Conservation (phyloP, 1,140 invertebrate genomes). For the Saxidomus purpurata region DNA sequence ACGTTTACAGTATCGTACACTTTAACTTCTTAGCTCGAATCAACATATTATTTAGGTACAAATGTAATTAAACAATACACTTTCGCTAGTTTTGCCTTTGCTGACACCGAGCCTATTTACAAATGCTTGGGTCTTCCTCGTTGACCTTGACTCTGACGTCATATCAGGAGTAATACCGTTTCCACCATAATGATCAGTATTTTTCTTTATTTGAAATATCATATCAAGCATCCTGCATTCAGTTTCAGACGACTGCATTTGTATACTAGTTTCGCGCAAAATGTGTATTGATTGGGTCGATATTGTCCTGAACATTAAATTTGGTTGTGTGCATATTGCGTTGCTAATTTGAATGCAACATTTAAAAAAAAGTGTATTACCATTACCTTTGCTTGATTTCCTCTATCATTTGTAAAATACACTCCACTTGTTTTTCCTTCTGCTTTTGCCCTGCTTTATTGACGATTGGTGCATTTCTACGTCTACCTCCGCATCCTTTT, state of each 20-base stretch:
- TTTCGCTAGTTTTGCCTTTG: too few relatives aligned
- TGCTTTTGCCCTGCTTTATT: not conserved
- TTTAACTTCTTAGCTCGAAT: too few relatives aligned
- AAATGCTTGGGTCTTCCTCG: too few relatives aligned
- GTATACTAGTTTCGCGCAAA: not conserved
- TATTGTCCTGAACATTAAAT: not conserved
- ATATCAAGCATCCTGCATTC: too few relatives aligned
- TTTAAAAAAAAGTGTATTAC: not conserved
- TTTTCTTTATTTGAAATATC: too few relatives aligned
- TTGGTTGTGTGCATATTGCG: not conserved
- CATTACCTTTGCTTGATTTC: not conserved
- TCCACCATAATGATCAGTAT: too few relatives aligned
- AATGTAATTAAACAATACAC: too few relatives aligned
- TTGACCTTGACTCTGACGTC: too few relatives aligned
- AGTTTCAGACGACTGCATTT: not conserved
- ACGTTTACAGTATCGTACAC: too few relatives aligned
- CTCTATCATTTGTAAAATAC: not conserved
- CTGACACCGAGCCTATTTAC: too few relatives aligned
- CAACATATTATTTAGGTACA: too few relatives aligned
- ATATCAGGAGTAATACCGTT: too few relatives aligned
- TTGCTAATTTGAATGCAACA: not conserved
- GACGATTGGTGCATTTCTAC: not conserved
- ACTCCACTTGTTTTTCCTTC: not conserved
- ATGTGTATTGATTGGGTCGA: not conserved
- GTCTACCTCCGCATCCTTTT: not conserved